Evolutionary conservation across 2,888 invertebrate species (phyloP), one percentile per base, ranked within the genome.

Genomic region (Clivina fossor): DNA sequence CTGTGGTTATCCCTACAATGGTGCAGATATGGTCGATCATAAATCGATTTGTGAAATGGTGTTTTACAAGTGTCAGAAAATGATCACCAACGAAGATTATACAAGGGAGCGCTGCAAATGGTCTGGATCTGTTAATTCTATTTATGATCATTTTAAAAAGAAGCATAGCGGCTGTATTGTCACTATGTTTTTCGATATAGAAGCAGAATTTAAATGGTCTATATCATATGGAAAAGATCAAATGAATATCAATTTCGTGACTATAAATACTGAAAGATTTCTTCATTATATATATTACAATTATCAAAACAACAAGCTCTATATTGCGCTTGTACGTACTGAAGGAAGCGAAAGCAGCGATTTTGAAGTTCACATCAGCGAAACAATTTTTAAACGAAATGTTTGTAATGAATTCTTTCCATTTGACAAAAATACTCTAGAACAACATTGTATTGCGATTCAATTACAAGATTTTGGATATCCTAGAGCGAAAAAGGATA

Each of bases 11-110:
- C 16, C 28, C n/a, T 35, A 35, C 9, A 47, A 47, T 16, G 20
- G 18, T 32, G 24, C 30, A 9, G 16, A 32, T 26, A 30, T 53
- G 33, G 30, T 33, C 4, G 7, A 24, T 13, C 51, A 41, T 32
- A 41, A 32, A 11, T 16, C 28, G 8, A 19, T 5, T 2, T 53
- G 30, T n/a, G n/a, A n/a, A n/a, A n/a, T n/a, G n/a, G n/a, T n/a
- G n/a, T n/a, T n/a, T n/a, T 60, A 58, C 28, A 59, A 51, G 32
- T 62, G 62, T 28, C 37, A 24, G n/a, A 61, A 60, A 56, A 19
- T 33, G 19, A 35, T 55, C 11, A 40, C 54, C 7, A 24, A 41
- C 4, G 26, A 49, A 4, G 49, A 58, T 37, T 60, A 58, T 40
- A 44, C n/a, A 19, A 18, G 5, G 4, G 19, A 20, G 18, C 41